Base-by-base conservation (phyloP, 1,140 invertebrate genomes). In the Aethina tumida region DNA sequence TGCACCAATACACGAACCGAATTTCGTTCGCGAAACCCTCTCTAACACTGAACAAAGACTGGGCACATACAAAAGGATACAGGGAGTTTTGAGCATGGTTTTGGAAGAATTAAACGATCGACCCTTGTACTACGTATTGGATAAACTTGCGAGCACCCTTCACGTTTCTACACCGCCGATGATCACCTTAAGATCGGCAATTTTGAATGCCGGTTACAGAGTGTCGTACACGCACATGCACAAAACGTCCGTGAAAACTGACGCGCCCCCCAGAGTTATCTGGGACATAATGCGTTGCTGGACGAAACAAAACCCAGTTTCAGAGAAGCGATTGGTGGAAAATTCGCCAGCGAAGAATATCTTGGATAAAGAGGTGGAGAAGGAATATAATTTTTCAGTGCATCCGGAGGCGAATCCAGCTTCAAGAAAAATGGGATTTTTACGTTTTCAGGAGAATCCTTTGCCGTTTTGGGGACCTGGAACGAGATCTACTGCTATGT, bases 211-310 rank as follows among this genome's bases (percentile, higher is more conserved):
- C 7, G 94, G 94, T 1, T 97, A 90, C 64, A 66, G 73, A 49
- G 92, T 97, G 3, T 97, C 94, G 0, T 77, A 79, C 43, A 95
- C 94, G 0, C 97, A 99, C 66, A 82, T 86, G 32, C 74, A 74
- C 31, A 84, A 81, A 52, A 76, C 79, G 42, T 93, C 91, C 0
- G 68, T 98, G 2, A 99, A 99, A 68, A 98, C 96, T 0, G 69
- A 93, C 64, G 95, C 96, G 0, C 91, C 97, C 0, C 63, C 75
- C 21, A 58, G 69, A 3, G 68, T 96, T 10, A 61, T 99, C 9
- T 99, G 95, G 96, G 92, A 95, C 62, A 79, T 97, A n/a, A 70
- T 97, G 35, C 68, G 84, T 46, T 69, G 70, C 16, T 95, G 90
- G 89, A 77, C 78, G 47, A 77, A 79, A 41, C 54, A 60, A 8